Base-by-base conservation (phyloP, 2,113 vertebrate species). In the Pseudolaguvia tuberculata region DNA sequence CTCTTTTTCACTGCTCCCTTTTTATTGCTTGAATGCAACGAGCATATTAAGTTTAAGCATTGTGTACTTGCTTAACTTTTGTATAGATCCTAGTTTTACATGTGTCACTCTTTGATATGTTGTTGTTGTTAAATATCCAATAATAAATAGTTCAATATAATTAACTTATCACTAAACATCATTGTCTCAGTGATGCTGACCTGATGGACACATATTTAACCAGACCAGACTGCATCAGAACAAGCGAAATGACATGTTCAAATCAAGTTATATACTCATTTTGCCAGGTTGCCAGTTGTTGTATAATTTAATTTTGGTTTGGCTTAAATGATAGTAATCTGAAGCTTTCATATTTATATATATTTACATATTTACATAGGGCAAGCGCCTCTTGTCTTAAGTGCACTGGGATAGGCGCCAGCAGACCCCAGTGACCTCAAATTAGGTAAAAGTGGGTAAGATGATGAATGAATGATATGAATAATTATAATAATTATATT, bases 1-100 rank as follows among this genome's bases (percentile, higher is more conserved):
- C 39, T n/a, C n/a, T 35, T 52, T 65, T 27, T 7, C 23, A 67
- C 23, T 18, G 25, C 45, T 48, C 20, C 45, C 15, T 17, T 67
- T 50, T 29, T 67, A 12, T 20, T 4, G 13, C 23, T 56, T 9
- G 23, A 17, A 9, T 70, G 68, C 68, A 56, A 55, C 68, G 17
- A 3, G 7, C 8, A 27, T 53, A 52, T 53, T 53, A 14, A 21
- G 20, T 15, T 67, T 13, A 18, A 2, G 45, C 20, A 23, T 20
- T 50, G 23, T 50, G 47, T 29, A 12, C 50, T 27, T 67, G 63
- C 45, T 27, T 27, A 67, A 50, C 45, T 67, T 67, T 67, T 67
- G 45, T 67, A 50, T 67, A 50, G 50, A 50, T 7, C 5, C 31
- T 31, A 59, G 17, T 39, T 45, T 63, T 45, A 23, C 5, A 63